phyloP scores from a whole-genome alignment of 2,113 vertebrate genomes.

The Scytalopus superciliaris region DNA sequence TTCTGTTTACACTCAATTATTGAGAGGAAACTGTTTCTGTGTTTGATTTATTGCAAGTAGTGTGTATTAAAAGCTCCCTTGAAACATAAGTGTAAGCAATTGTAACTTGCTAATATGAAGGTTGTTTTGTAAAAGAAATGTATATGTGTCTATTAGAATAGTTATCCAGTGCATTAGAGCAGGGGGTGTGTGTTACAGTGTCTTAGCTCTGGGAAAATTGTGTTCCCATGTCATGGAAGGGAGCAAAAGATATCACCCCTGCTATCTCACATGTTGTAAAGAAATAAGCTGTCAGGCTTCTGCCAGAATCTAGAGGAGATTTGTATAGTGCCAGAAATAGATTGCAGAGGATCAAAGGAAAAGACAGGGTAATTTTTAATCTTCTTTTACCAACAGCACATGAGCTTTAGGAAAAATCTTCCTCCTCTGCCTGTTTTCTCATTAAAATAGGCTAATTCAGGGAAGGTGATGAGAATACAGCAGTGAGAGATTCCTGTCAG shows the following conservation, averaged over 20 bases:
- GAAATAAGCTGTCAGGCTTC: not conserved
- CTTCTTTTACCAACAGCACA: not conserved
- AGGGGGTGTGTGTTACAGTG: not conserved
- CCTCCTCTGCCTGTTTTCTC: not conserved
- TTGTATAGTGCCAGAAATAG: not conserved
- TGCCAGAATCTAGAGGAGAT: not conserved
- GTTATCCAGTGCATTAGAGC: not conserved
- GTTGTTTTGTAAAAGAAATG: not conserved
- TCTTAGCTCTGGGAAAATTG: not conserved
- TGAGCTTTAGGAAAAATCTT: not conserved
- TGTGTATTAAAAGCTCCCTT: not conserved
- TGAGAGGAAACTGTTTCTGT: not conserved
- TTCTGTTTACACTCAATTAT: not conserved
- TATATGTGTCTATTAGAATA: not conserved
- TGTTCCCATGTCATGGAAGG: not conserved
- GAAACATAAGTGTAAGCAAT: not conserved
- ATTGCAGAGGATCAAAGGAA: constrained; percentile 15
- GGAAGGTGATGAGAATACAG: not conserved
- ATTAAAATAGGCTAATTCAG: not conserved
- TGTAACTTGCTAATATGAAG: not conserved
- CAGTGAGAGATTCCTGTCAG: not conserved
- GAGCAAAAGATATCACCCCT: not conserved
- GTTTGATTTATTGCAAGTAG: not conserved
- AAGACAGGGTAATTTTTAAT: not conserved
- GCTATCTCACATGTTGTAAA: not conserved